These are phyloP conservation scores for Enteromius radiatus DNA, from an alignment of 2,797 vertebrate genomes.

Conservation along the genomic window DNA sequence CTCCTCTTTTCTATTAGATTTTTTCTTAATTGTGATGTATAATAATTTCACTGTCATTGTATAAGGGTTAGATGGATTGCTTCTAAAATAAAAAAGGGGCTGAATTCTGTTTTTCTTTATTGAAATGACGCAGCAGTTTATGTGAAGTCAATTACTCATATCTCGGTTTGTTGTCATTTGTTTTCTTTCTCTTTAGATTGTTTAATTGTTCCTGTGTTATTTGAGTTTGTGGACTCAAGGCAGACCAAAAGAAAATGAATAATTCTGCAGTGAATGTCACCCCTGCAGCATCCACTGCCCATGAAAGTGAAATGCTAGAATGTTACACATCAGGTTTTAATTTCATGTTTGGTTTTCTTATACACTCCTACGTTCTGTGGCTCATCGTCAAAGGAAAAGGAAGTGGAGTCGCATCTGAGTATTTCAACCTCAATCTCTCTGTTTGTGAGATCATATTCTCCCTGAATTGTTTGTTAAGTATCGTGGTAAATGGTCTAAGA, in stretches of 20 bases:
- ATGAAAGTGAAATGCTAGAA: neutral
- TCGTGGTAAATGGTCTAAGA: neutral
- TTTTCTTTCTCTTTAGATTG: neutral
- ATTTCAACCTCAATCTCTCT: constrained; percentile 24
- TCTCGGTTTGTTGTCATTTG: neutral
- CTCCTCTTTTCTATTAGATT: neutral
- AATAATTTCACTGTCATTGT: neutral
- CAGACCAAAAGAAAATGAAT: constrained; percentile 10
- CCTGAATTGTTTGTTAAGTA: constrained; percentile 17
- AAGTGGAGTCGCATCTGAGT: constrained; percentile 21
- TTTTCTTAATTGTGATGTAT: neutral
- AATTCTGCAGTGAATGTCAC: constrained; percentile 1
- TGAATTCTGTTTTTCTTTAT: neutral
- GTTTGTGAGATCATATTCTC: constrained; percentile 20
- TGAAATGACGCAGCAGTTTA: neutral
- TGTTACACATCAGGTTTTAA: neutral
- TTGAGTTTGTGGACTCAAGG: neutral
- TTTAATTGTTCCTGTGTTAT: neutral
- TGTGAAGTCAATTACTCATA: neutral
- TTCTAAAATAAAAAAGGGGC: neutral
- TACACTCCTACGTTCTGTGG: constrained; percentile 36
- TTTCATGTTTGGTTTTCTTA: constrained; percentile 1
- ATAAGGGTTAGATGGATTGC: neutral
- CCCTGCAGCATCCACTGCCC: neutral
- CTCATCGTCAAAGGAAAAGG: constrained; percentile 15